A percentile compares a stretch with the other conserved stretches of the same genome.
Evolutionary conservation across 2,888 invertebrate species (phyloP).

Genomic region (Mimumesa dahlbomi): DNA sequence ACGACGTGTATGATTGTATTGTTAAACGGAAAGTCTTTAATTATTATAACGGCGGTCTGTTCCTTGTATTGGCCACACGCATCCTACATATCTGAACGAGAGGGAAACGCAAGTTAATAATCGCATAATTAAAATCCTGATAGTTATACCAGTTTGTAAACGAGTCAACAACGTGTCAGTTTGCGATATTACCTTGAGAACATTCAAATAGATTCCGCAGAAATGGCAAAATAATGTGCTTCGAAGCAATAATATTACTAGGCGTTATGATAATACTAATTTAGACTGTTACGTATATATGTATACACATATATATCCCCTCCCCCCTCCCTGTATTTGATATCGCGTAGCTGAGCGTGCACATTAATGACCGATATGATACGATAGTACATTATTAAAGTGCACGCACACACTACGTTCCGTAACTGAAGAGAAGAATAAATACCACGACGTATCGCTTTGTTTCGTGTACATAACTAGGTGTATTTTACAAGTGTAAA

Average conservation of each 20-base stretch:
- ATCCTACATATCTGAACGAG: conserved; percentile 37
- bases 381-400: conserved; percentile 14
- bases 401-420: conserved; percentile 19
- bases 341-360: conserved; percentile 44
- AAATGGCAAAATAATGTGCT: conserved; percentile 56
- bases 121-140: conserved; percentile 13
- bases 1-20: neutral
- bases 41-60: conserved; percentile 6
- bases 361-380: conserved; percentile 22
- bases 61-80: conserved; percentile 19
- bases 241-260: conserved; percentile 66
- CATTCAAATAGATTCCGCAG: conserved; percentile 39
- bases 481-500: conserved; percentile 71
- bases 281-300: conserved; percentile 50
- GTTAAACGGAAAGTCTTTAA: neutral
- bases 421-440: conserved; percentile 16
- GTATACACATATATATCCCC: conserved; percentile 54
- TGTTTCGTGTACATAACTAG: conserved; percentile 62
- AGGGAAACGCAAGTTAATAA: neutral
- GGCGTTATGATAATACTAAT: conserved; percentile 56
- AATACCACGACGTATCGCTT: conserved; percentile 49
- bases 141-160: conserved; percentile 5
- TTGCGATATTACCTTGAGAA: conserved; percentile 44
- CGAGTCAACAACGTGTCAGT: conserved; percentile 3
- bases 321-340: conserved; percentile 50